Evolutionary conservation across 1,140 invertebrate genomes (phyloP), one percentile per base, ranked within the genome.

Genomic region (Zophobas atratus): DNA sequence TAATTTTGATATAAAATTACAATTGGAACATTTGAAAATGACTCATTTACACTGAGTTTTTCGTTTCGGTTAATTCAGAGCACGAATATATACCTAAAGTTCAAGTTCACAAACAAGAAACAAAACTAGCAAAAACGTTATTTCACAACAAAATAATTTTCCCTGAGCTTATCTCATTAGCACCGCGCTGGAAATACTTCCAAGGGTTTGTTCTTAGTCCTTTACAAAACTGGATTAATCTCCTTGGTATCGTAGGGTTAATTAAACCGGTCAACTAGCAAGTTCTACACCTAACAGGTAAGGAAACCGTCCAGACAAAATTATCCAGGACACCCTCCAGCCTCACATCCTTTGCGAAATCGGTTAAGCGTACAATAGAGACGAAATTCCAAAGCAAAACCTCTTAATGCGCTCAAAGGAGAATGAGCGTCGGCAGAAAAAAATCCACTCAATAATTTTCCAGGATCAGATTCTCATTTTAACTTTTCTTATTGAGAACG

Each of bases 181-280:
- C 6, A 20, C 2, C 49, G 38, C 39, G 3, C 20, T 4, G 20
- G 32, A 34, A 67, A 20, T 20, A 43, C 39, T 67, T 43, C 34
- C 60, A 32, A 1, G 8, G 60, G 60, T 36, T 4, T 32, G 60
- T 67, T 67, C 38, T 63, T n/a, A 41, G 57, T 41, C 3, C 35
- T 5, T 8, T 67, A 43, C 60, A 67, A 41, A 39, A 43, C 8
- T 43, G 60, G 60, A 67, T 67, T 67, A 67, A 67, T 67, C 60
- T 67, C 60, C 38, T 46, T 6, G 60, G 39, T 39, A 32, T 67
- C 38, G 60, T 67, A 43, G 39, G 60, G 60, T 67, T 67, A 67
- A 67, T 67, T 67, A 67, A 67, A 67, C 60, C 60, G 60, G 60
- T 67, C 60, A 67, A 67, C 38, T 67, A 39, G 60, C 60, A 43